phyloP scores from a whole-genome alignment of 2,797 vertebrate species.

The Buceros bicornis region DNA sequence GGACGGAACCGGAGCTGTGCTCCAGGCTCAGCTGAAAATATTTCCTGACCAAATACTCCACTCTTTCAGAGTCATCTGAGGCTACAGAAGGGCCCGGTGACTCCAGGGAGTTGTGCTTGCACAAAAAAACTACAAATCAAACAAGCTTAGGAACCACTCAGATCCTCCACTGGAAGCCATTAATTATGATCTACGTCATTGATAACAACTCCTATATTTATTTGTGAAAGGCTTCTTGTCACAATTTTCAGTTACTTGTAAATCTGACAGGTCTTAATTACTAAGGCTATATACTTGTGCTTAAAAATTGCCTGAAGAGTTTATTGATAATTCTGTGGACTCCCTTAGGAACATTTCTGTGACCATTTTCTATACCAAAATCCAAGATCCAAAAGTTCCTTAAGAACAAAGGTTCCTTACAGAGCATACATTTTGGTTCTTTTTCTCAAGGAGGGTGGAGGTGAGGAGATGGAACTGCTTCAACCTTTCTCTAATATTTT shows the following conservation, averaged over 20 bases:
- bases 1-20: not conserved
- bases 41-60: not conserved
- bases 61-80: not conserved
- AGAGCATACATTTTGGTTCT: not conserved
- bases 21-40: rapidly evolving
- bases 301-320: not conserved
- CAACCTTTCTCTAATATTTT: conserved; percentile 13
- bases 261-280: not conserved
- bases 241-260: not conserved
- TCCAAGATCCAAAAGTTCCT: not conserved
- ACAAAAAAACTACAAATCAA: not conserved
- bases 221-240: not conserved
- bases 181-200: not conserved
- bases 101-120: not conserved
- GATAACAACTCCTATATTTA: not conserved
- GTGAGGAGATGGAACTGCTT: not conserved
- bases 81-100: not conserved
- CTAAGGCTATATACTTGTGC: not conserved
- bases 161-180: not conserved
- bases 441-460: not conserved
- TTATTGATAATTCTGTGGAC: not conserved
- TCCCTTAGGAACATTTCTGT: not conserved
- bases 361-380: not conserved
- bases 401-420: not conserved
- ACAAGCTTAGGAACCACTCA: not conserved